A percentile compares a stretch with the other conserved stretches of the same genome.
Evolutionary conservation across 1,140 invertebrate species (phyloP).

Genomic region (Apis mellifera): Amel_HAv3.1 CM009935.2:5855501-5856000

Average conservation of each 20-base stretch:
- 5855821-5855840: neutral
- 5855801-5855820: neutral
- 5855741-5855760: neutral
- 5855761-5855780: neutral
- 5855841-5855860: slow-evolving; percentile 11
- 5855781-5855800: neutral
- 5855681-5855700: slow-evolving; percentile 14
- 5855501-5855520: neutral
- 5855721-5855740: neutral
- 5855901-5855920: slow-evolving; percentile 59
- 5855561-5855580: slow-evolving; percentile 31
- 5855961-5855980: neutral
- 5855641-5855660: slow-evolving; percentile 21
- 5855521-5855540: slow-evolving; percentile 7
- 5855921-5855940: slow-evolving; percentile 1
- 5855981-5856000: neutral
- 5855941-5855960: slow-evolving; percentile 38
- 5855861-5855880: slow-evolving; percentile 14
- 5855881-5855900: slow-evolving; percentile 12
- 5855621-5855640: neutral
- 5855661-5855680: slow-evolving; percentile 22
- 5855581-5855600: slow-evolving; percentile 1
- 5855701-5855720: neutral
- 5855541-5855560: slow-evolving; percentile 43
- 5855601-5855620: neutral